phyloP scores from a whole-genome alignment of 64 coral and sea anemone genomes.

The Actinia equina region DNA sequence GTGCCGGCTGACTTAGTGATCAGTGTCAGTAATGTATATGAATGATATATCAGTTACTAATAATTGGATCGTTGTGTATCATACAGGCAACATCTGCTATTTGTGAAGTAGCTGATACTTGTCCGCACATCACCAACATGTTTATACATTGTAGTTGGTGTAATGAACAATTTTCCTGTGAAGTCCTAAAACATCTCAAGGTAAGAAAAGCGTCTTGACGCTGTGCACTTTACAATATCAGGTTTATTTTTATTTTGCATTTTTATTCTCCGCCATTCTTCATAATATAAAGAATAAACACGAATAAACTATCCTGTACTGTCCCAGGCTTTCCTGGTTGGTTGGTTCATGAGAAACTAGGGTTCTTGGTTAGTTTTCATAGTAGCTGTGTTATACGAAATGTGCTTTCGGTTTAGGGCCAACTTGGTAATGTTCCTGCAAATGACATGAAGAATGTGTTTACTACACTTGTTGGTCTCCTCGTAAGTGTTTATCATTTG shows the following conservation, averaged over 20 bases:
- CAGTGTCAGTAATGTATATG: too few relatives aligned
- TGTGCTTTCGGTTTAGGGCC: slow-evolving; percentile 34
- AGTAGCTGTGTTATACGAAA: not conserved
- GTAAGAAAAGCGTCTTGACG: too few relatives aligned
- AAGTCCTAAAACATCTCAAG: slow-evolving; percentile 81
- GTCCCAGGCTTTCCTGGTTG: too few relatives aligned
- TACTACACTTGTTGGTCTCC: slow-evolving; percentile 59
- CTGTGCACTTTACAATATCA: too few relatives aligned
- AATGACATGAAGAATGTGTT: slow-evolving; percentile 89
- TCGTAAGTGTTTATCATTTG: slow-evolving; percentile 19
- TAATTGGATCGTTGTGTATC: not conserved
- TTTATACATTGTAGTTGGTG: slow-evolving; percentile 93
- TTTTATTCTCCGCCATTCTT: too few relatives aligned
- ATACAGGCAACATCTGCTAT: slow-evolving; percentile 68
- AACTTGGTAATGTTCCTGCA: slow-evolving; percentile 73
- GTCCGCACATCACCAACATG: slow-evolving; percentile 75
- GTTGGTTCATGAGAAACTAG: too few relatives aligned
- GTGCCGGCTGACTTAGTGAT: not conserved
- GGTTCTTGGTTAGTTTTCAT: too few relatives aligned
- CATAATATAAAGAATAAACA: too few relatives aligned
- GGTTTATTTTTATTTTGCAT: too few relatives aligned
- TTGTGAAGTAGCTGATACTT: slow-evolving; percentile 80
- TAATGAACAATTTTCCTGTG: slow-evolving; percentile 71
- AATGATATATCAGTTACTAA: too few relatives aligned
- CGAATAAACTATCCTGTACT: too few relatives aligned